phyloP scores from a whole-genome alignment of 2,797 vertebrate genomes.

The Amniataba percoides region DNA sequence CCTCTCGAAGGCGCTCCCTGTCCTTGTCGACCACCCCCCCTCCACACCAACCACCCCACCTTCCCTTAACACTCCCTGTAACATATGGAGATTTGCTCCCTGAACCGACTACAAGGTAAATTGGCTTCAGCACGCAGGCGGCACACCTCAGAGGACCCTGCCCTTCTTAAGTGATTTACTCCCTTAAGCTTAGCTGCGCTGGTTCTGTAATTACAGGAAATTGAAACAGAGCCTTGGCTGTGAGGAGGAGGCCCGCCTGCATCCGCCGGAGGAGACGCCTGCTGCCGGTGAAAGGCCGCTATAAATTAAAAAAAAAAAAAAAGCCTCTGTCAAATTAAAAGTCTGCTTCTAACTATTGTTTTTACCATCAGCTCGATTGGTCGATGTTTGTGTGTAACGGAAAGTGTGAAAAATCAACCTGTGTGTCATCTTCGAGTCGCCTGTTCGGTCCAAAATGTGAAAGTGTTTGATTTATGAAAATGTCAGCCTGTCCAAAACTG shows the following conservation, averaged over 20 bases:
- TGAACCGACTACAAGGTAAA: slow-evolving; percentile 59
- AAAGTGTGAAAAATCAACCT: neutral
- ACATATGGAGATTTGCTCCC: slow-evolving; percentile 81
- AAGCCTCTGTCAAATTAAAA: neutral
- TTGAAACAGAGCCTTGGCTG: slow-evolving; percentile 56
- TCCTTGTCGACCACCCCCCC: slow-evolving; percentile 24
- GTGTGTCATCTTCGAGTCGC: neutral
- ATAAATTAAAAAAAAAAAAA: no score
- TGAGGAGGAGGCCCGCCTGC: slow-evolving; percentile 20
- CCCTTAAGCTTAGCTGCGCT: slow-evolving; percentile 58
- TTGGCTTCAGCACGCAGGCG: slow-evolving; percentile 62
- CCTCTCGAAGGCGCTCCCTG: slow-evolving; percentile 40
- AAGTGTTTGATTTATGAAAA: neutral
- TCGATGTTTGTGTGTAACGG: neutral
- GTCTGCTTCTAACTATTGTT: neutral
- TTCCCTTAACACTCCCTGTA: slow-evolving; percentile 26
- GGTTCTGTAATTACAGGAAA: slow-evolving; percentile 78
- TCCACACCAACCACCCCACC: no score
- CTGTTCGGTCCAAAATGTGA: neutral
- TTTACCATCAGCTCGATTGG: no score
- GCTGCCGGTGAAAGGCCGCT: neutral
- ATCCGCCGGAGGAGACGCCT: neutral
- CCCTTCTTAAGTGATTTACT: slow-evolving; percentile 79
- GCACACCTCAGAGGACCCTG: slow-evolving; percentile 72
- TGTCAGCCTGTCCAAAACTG: neutral